phyloP scores from a whole-genome alignment of 2,888 invertebrate genomes.

The Chloroclysta siterata region DNA sequence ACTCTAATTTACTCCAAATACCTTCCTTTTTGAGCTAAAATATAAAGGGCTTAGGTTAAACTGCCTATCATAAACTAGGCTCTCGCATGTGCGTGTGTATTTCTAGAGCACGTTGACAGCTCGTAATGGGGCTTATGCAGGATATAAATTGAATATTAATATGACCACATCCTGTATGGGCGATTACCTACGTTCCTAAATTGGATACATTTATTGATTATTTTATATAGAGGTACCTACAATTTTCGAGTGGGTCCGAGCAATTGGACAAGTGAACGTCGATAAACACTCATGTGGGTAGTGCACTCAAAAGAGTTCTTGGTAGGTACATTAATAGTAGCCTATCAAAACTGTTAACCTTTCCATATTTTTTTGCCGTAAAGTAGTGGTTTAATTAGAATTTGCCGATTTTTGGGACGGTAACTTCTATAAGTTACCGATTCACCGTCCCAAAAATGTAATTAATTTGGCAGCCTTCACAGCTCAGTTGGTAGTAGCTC shows the following conservation, averaged over 20 bases:
- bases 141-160: slow-evolving; percentile 35
- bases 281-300: no score
- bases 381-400: no score
- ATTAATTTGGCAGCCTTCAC: no score
- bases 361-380: no score
- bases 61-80: slow-evolving; percentile 17
- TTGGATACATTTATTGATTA: slow-evolving; percentile 28
- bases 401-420: no score
- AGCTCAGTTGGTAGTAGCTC: no score
- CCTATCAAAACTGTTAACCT: no score
- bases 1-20: no score
- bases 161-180: slow-evolving; percentile 36
- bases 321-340: no score
- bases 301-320: no score
- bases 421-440: no score
- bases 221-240: slow-evolving; percentile 8
- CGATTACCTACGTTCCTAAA: slow-evolving; percentile 17
- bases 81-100: slow-evolving; percentile 14
- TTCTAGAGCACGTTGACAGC: slow-evolving; percentile 30
- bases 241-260: slow-evolving; percentile 3
- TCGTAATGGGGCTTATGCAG: slow-evolving; percentile 25
- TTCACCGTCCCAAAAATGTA: no score
- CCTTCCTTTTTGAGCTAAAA: slow-evolving; percentile 5
- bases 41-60: slow-evolving; percentile 19
- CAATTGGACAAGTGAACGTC: background rate